Base-by-base conservation (phyloP, 1,140 invertebrate species). In the Drosophila lowei region DNA sequence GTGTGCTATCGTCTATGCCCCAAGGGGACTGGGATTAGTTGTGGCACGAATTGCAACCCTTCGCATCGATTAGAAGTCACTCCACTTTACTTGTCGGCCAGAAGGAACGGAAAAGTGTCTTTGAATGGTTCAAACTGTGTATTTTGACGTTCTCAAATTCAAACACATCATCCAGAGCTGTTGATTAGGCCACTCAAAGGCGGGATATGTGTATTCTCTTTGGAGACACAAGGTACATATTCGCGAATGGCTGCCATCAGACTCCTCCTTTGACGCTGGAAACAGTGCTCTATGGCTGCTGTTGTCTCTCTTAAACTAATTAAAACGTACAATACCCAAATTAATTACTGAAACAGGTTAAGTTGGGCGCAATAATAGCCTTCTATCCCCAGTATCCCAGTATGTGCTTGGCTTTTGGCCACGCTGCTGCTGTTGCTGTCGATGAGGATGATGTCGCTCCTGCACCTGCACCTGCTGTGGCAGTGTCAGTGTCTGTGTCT, bases 291-390 rank as follows among this genome's bases (percentile, higher is more conserved):
- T 28, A 56, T 30, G 28, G 28, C 28, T 13, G 34, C 34, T 38
- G 34, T 4, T 38, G 34, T 38, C 34, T 38, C 70, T 73, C 63
- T 54, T 73, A 62, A 81, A 88, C 83, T 85, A 85, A 85, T 85
- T 85, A 81, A 85, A 81, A 74, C 83, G 77, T 77, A 85, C 80
- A 85, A 85, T 88, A 77, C 83, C 81, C 77, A 88, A 88, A 86
- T 86, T 86, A 86, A 81, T 86, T 88, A 86, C 83, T 71, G 88
- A 86, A 86, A 88, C 81, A 83, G 83, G 83, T 88, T 86, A 88
- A 83, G 73, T 86, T 86, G 74, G 76, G 83, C 78, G 83, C 81
- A 86, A 75, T 81, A 86, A 88, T 77, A 80, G 77, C 70, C 80
- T 68, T 64, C 66, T 72, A 84, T 76, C 48, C 11, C 80, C 68